Conservation (phyloP, 2,113 vertebrate genomes). For the Saccopteryx bilineata region DNA sequence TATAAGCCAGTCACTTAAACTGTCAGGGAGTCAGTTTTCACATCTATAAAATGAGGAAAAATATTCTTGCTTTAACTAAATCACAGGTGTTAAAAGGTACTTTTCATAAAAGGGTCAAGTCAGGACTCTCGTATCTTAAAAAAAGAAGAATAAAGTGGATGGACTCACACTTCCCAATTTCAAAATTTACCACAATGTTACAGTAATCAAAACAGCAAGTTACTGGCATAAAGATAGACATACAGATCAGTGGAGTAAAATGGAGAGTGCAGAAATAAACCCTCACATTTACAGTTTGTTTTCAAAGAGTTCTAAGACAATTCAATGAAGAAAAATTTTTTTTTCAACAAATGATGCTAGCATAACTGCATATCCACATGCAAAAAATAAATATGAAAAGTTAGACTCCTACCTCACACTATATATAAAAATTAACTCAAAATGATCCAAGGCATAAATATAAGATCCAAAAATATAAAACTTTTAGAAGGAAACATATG, state of each 20-base stretch:
- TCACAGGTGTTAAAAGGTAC: not conserved
- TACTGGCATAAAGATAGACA: not conserved
- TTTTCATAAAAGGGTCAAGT: slow-evolving; percentile 30
- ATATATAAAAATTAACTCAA: not conserved
- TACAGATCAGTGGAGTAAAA: not conserved
- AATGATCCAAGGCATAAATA: slow-evolving; percentile 14
- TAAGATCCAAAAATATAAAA: not conserved
- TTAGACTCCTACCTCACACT: no score
- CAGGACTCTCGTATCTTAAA: not conserved
- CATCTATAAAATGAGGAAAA: not conserved
- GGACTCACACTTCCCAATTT: not conserved
- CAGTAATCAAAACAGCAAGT: not conserved
- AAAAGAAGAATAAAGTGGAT: slow-evolving; percentile 18
- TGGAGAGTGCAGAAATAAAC: not conserved
- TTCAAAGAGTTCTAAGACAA: not conserved
- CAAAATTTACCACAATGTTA: slow-evolving; percentile 25
- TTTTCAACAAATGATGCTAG: slow-evolving; percentile 23
- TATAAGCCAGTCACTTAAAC: not conserved
- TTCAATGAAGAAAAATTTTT: not conserved
- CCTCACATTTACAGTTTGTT: not conserved
- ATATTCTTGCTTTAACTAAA: slow-evolving; percentile 8
- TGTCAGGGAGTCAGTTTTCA: slow-evolving; percentile 9
- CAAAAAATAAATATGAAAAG: not conserved
- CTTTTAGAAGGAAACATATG: not conserved
- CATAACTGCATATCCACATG: not conserved